Conservation (phyloP, 2,888 invertebrate species). For the Allygus modestus region DNA sequence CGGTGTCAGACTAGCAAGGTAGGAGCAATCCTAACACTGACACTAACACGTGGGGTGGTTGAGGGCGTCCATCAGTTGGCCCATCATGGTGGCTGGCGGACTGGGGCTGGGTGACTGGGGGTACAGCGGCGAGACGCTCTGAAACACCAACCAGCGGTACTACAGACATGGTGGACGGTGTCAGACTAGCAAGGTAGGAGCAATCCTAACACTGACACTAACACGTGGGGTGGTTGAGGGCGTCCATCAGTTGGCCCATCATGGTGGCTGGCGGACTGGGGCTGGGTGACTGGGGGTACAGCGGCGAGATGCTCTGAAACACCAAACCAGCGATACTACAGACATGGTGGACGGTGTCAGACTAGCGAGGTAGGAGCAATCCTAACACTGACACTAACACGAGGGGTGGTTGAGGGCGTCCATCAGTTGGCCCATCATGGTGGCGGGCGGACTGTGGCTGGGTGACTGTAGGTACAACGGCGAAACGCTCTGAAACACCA, state of each 20-base stretch:
- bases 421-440: conserved; percentile 94
- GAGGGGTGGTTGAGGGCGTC: conserved; percentile 84
- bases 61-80: conserved; percentile 89
- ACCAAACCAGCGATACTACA: neutral
- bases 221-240: conserved; percentile 82
- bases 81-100: conserved; percentile 86
- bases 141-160: no score
- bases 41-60: conserved; percentile 85
- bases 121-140: conserved; percentile 66
- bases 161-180: no score
- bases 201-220: no score
- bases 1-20: no score
- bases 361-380: no score
- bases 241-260: conserved; percentile 93
- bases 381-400: no score
- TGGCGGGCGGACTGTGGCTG: conserved; percentile 78
- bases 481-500: conserved; percentile 63
- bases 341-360: neutral
- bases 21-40: no score
- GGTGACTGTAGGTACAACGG: conserved; percentile 64
- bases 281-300: conserved; percentile 71
- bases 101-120: conserved; percentile 74
- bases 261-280: conserved; percentile 81
- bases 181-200: no score
- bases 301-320: conserved; percentile 66